phyloP scores from a whole-genome alignment of 64 coral and sea anemone genomes.

The Porites australiensis region DNA sequence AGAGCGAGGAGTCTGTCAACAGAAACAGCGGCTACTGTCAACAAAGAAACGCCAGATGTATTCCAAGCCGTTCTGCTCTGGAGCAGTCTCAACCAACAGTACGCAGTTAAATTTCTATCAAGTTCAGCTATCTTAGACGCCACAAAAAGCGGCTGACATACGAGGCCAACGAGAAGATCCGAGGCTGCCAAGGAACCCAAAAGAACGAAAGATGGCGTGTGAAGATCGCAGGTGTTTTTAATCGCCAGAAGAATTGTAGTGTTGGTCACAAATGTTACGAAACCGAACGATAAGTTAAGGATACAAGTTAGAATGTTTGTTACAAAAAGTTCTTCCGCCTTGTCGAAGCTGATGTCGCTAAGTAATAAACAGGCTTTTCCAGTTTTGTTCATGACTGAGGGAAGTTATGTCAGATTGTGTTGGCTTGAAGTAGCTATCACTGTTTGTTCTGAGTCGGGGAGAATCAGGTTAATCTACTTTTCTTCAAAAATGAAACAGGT shows the following conservation, averaged over 20 bases:
- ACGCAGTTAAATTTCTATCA: too few relatives aligned
- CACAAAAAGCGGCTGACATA: too few relatives aligned
- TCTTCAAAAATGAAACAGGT: too few relatives aligned
- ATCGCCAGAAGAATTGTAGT: not conserved
- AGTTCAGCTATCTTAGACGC: too few relatives aligned
- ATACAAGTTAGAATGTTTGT: not conserved
- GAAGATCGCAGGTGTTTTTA: not conserved
- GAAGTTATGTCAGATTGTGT: too few relatives aligned
- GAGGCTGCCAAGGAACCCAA: too few relatives aligned
- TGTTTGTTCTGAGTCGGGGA: too few relatives aligned
- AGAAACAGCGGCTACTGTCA: conserved; percentile 33
- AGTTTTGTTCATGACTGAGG: not conserved
- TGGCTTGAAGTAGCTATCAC: too few relatives aligned
- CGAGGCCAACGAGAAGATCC: too few relatives aligned
- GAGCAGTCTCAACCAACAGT: conserved; percentile 6
- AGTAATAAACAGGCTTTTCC: not conserved
- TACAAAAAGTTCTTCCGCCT: not conserved
- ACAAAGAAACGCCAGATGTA: conserved; percentile 46
- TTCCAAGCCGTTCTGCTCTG: conserved; percentile 33
- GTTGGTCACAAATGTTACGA: not conserved
- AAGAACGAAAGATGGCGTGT: too few relatives aligned
- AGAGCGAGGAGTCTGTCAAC: conserved; percentile 54
- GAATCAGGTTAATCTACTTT: too few relatives aligned
- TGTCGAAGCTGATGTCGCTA: not conserved
- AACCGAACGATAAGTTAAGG: not conserved